Evolutionary conservation across 2,888 invertebrate species (phyloP).

Genomic region (Reticulitermes lucifugus): DNA sequence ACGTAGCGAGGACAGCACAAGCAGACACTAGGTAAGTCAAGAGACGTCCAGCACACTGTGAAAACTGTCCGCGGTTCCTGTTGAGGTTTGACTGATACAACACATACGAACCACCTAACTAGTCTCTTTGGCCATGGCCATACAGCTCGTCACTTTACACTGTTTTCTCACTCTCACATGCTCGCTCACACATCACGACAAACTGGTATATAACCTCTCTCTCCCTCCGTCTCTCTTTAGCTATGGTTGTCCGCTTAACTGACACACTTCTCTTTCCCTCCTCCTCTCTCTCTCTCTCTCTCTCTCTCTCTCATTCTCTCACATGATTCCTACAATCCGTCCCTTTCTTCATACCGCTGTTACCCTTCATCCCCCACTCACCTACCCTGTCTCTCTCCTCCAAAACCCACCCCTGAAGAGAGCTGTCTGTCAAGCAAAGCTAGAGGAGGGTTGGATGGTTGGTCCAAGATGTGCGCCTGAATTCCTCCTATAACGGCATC

Average conservation of each 20-base stretch:
- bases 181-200: conserved; percentile 37
- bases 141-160: conserved; percentile 16
- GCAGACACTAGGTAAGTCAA: background rate
- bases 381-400: conserved; percentile 28
- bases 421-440: conserved; percentile 35
- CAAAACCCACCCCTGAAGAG: conserved; percentile 33
- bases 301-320: background rate
- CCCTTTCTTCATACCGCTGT: conserved; percentile 28
- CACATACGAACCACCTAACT: background rate
- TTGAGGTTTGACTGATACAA: background rate
- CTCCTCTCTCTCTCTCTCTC: background rate
- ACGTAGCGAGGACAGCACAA: background rate
- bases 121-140: background rate
- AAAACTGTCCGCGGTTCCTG: background rate
- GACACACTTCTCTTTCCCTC: background rate
- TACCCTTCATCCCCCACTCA: conserved; percentile 21
- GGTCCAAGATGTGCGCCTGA: conserved; percentile 1
- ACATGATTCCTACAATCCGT: background rate
- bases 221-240: conserved; percentile 41
- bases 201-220: conserved; percentile 27
- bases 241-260: conserved; percentile 32
- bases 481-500: background rate
- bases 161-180: conserved; percentile 35
- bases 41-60: background rate
- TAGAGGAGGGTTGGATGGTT: conserved; percentile 22